Percentiles rank a stretch among this genome's conserved stretches.
Evolutionary conservation across 2,888 invertebrate species (phyloP).

Genomic region (Leistus spinibarbis): DNA sequence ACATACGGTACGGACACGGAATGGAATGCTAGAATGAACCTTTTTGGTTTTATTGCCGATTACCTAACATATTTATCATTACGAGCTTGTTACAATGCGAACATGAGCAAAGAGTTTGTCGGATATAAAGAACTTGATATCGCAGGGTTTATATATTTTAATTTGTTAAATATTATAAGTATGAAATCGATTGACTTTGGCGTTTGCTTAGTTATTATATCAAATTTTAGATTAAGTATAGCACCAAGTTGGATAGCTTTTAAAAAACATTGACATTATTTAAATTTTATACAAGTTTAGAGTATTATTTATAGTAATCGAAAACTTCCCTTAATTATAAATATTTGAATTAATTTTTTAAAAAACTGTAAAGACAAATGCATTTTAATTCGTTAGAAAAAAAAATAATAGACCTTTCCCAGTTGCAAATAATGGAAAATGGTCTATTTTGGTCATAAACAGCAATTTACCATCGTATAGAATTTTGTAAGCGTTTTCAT

Average conservation of each 20-base stretch:
- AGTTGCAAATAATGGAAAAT: background rate
- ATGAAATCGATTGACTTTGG: slow-evolving; percentile 32
- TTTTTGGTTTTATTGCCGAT: slow-evolving; percentile 7
- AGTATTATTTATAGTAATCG: background rate
- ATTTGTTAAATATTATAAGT: background rate
- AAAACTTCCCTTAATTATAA: background rate
- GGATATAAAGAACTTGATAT: background rate
- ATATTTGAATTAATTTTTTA: background rate
- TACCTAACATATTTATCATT: background rate
- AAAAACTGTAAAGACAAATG: background rate
- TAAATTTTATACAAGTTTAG: background rate
- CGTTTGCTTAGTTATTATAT: slow-evolving; percentile 16
- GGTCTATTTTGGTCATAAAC: background rate
- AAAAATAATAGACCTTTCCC: background rate
- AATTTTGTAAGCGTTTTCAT: background rate
- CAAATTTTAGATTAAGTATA: slow-evolving; percentile 25
- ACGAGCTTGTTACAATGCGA: background rate
- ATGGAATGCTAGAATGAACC: too few relatives aligned
- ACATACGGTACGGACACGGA: too few relatives aligned
- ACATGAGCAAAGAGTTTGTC: slow-evolving; percentile 11
- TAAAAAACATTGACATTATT: slow-evolving; percentile 25
- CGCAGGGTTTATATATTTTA: background rate
- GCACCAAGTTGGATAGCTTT: slow-evolving; percentile 38
- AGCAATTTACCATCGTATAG: background rate
- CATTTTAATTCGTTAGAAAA: background rate